Evolutionary conservation across 2,888 invertebrate genomes (phyloP), one percentile per base, ranked within the genome.

Genomic region (Melitaea athalia): DNA sequence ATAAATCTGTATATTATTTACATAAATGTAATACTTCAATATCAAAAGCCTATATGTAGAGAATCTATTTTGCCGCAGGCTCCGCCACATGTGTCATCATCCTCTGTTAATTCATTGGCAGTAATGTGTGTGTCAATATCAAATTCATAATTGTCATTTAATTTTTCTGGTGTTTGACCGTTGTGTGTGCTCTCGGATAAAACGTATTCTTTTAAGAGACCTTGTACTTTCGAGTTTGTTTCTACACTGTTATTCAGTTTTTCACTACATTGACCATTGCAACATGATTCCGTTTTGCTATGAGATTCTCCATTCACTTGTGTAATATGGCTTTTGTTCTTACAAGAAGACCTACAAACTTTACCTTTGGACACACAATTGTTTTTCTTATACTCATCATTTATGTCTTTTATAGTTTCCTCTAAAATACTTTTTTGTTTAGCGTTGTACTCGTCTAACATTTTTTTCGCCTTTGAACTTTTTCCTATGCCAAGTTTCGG

Each of bases 401-500:
- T 81, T 68, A 91, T 78, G 59, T 89, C 85, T 67, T 79, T 76
- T 14, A 86, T 71, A 55, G 78, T 82, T 68, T 79, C 62, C 49
- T 75, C 72, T 68, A 86, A 33, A 33, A 5, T 71, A 50, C 67
- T 73, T 17, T 77, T 74, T 63, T 86, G 82, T 68, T 80, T 86
- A 68, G 83, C 78, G 74, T 89, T 74, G 71, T 94, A 94, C 76
- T 94, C 93, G 42, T 94, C 93, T 49, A 95, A 87, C 92, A 95
- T 94, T 76, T 93, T 94, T 75, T 95, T 95, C 0, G 95, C 95
- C 84, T 96, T 96, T n/a, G 96, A 97, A 66, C 96, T 96, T 86
- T 98, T 98, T 3, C 97, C 97, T 45, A 98, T 96, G n/a, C 97
- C 98, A 59, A 98, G 93, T 85, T 95, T 96, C 0, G 99, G 99